A percentile compares a stretch with the other conserved stretches of the same genome.
phyloP scores from a whole-genome alignment of 2,888 invertebrate genomes.

The Cheilosia grossa region DNA sequence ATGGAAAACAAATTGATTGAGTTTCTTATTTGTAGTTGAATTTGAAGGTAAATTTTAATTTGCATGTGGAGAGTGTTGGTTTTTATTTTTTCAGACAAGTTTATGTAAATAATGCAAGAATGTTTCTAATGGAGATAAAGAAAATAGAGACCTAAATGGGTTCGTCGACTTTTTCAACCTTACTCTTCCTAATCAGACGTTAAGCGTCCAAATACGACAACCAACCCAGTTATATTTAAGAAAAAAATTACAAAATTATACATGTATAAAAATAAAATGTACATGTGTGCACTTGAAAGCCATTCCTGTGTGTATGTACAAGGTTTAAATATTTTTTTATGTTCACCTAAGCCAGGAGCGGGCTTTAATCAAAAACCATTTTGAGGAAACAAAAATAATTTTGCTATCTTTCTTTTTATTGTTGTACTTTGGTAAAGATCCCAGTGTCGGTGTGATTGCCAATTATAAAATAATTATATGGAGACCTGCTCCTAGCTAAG shows the following conservation, averaged over 20 bases:
- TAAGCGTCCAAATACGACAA: too few relatives aligned
- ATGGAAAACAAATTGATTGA: not conserved
- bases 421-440: slow-evolving; percentile 37
- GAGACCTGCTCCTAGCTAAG: slow-evolving; percentile 81
- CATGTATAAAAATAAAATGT: slow-evolving; percentile 24
- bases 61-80: slow-evolving; percentile 14
- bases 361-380: slow-evolving; percentile 74
- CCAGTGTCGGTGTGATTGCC: slow-evolving; percentile 76
- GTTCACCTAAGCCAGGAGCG: slow-evolving; percentile 80
- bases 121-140: not conserved
- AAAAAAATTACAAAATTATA: not conserved
- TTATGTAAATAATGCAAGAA: not conserved
- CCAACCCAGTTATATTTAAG: not conserved
- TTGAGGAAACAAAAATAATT: slow-evolving; percentile 67
- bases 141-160: not conserved
- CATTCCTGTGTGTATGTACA: slow-evolving; percentile 60
- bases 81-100: slow-evolving; percentile 2
- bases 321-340: slow-evolving; percentile 19
- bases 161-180: not conserved
- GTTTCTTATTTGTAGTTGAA: not conserved
- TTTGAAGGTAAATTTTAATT: not conserved
- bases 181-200: not conserved
- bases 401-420: not conserved
- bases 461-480: slow-evolving; percentile 58
- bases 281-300: slow-evolving; percentile 54